phyloP scores from a whole-genome alignment of 2,797 vertebrate species.

The Rhynchonycteris naso region DNA sequence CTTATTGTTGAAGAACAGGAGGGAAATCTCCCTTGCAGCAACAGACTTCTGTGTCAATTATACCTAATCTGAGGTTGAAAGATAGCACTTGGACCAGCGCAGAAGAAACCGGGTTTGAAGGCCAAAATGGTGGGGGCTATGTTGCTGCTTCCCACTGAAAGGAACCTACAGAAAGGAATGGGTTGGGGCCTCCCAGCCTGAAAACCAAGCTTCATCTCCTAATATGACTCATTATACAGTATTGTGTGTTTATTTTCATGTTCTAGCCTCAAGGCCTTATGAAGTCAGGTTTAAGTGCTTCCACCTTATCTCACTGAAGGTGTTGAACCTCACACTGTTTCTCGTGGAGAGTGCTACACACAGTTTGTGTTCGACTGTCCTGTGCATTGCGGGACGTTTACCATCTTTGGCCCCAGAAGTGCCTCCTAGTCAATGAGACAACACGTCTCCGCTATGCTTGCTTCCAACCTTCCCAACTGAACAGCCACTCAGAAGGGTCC shows the following conservation, averaged over 20 bases:
- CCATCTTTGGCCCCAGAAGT: background rate
- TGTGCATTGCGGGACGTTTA: background rate
- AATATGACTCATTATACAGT: background rate
- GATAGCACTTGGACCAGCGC: background rate
- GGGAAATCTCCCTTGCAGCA: background rate
- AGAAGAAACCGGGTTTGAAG: background rate
- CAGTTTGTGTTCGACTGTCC: background rate
- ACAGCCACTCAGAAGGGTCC: background rate
- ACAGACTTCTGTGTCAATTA: conserved; percentile 3
- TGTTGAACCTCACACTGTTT: background rate
- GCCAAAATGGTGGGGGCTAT: background rate
- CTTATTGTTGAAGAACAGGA: background rate
- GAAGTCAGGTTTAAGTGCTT: background rate
- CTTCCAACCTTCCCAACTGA: background rate
- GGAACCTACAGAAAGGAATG: too few relatives aligned
- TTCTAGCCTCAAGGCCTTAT: background rate
- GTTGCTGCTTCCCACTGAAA: too few relatives aligned
- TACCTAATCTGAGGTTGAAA: background rate
- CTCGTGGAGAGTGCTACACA: background rate
- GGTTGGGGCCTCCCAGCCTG: background rate
- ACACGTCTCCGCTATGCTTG: background rate
- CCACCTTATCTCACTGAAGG: background rate
- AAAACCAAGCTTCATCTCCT: background rate
- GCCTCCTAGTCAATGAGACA: background rate
- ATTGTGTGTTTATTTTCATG: background rate